phyloP scores from a whole-genome alignment of 2,113 vertebrate species.

The Lota lota region DNA sequence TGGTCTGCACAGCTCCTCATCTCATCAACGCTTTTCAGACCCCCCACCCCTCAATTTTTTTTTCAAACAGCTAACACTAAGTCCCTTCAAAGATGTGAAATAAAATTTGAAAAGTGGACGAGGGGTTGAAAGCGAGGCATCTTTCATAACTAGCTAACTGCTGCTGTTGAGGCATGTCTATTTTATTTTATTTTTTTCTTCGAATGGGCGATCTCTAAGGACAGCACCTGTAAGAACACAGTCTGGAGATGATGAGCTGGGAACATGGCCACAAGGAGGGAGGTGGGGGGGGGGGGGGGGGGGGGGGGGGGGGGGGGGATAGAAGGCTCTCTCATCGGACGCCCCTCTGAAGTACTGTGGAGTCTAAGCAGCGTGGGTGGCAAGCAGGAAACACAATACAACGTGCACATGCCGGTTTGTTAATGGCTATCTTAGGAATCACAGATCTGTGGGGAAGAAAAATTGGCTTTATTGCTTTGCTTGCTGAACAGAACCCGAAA shows the following conservation, averaged over 20 bases:
- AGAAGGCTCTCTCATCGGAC: too few relatives aligned
- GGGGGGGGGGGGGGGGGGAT: background rate
- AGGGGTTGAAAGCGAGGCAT: constrained; percentile 18
- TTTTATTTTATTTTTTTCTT: constrained; percentile 5
- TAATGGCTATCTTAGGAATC: background rate
- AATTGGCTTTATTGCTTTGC: too few relatives aligned
- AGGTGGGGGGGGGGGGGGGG: too few relatives aligned
- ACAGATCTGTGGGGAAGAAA: background rate
- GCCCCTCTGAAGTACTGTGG: background rate
- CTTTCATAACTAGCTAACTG: constrained; percentile 27
- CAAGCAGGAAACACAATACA: constrained; percentile 23
- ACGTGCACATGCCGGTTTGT: constrained; percentile 13
- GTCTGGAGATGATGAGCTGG: too few relatives aligned
- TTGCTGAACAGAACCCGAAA: background rate
- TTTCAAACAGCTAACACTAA: too few relatives aligned
- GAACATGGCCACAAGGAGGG: too few relatives aligned
- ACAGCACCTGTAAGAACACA: constrained; percentile 2
- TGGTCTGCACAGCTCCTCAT: too few relatives aligned
- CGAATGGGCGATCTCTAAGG: background rate
- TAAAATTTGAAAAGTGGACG: too few relatives aligned
- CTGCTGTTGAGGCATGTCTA: constrained; percentile 20
- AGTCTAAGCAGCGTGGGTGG: constrained; percentile 12
- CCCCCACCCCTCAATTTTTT: too few relatives aligned
- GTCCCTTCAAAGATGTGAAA: too few relatives aligned
- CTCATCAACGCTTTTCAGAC: too few relatives aligned